Base-by-base conservation (phyloP, 2,113 vertebrate genomes). In the Ophiodon elongatus region DNA sequence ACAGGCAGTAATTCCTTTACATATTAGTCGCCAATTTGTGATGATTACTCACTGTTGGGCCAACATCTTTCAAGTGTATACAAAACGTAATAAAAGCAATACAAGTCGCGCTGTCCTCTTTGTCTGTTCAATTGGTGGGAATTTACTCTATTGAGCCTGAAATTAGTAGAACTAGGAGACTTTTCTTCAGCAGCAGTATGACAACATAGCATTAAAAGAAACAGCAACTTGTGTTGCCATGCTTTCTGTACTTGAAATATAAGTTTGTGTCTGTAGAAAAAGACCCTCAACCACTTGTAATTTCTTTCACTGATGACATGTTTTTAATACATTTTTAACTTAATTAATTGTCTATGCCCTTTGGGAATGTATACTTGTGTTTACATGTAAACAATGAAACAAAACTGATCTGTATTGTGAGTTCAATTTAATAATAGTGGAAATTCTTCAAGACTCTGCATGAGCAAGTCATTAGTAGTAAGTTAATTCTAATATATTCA, bases 1-100 rank as follows among this genome's bases (percentile, higher is more conserved):
- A 41, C 39, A 70, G 27, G 13, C 50, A 70, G 8, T 56, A 68
- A 74, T 84, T 81, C 47, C 47, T 60, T 68, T 54, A 73, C 79
- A 64, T 71, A 77, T 66, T 21, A 79, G 60, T 29, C 60, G 47
- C 57, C 21, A 57, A 47, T 79, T 21, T 85, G 39, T 21, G 33
- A 52, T 60, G 27, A 76, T 74, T 60, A 33, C 25, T 71, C 54
- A 54, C 0, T 47, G 19, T 60, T 17, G 65, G 62, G 33, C n/a
- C 37, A 59, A 25, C 57, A 66, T 23, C 7, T n/a, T 65, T 52
- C 8, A 65, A 82, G 19, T 54, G 41, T 33, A 45, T 57, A 33
- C 33, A 52, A 37, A 65, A 73, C 35, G 35, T 23, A 60, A 76
- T 71, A 69, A 56, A 71, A 31, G 19, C 11, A 31, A 56, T 66